Evolutionary conservation across 2,113 vertebrate genomes (phyloP).

Genomic region (Platysternon megacephalum): DNA sequence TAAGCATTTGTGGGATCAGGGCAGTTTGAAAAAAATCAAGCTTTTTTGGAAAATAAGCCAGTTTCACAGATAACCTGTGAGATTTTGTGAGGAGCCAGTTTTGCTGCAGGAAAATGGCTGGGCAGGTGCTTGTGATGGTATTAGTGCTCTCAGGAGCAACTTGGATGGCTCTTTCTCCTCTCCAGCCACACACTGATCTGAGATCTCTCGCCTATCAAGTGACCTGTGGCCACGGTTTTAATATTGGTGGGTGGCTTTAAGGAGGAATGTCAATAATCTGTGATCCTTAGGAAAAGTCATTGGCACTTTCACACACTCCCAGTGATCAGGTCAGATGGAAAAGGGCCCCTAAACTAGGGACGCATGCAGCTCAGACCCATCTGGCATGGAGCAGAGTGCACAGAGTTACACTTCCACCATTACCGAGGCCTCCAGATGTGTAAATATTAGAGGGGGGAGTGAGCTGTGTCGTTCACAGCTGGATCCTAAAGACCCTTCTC

Average conservation of each 20-base stretch:
- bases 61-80: not conserved
- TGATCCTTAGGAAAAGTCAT: not conserved
- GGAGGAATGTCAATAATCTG: fast-evolving
- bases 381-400: not conserved
- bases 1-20: not conserved
- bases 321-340: not conserved
- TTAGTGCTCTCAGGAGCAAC: not conserved
- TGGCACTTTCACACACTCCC: fast-evolving
- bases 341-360: not conserved
- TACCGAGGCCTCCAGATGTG: fast-evolving
- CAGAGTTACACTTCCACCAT: not conserved
- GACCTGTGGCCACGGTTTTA: not conserved
- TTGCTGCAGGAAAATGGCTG: fast-evolving
- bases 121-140: not conserved
- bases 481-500: not conserved
- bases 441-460: not conserved
- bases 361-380: not conserved
- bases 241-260: not conserved
- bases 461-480: fast-evolving
- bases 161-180: not conserved
- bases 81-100: not conserved
- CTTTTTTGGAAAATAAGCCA: not conserved
- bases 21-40: not conserved
- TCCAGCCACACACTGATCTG: not conserved
- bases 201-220: not conserved